Evolutionary conservation across 2,113 vertebrate species (phyloP), one percentile per base, ranked within the genome.

Genomic region (Polypterus senegalus): DNA sequence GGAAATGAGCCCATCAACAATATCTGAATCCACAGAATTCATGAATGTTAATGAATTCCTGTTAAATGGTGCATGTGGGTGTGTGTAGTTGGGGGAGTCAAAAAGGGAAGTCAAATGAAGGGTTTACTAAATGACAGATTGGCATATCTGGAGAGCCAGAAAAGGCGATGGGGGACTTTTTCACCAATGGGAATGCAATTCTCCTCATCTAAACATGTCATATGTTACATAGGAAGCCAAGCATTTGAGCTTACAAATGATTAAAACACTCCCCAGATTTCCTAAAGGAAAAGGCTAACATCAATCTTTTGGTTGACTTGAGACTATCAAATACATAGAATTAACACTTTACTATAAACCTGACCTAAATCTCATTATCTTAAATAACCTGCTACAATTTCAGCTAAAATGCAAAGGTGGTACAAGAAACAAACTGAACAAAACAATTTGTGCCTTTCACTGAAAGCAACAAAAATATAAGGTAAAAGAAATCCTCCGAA

Each of bases 21-120:
- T 71, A 67, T 70, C 65, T 73, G 64, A 70, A 68, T 81, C 74
- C 66, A 71, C 78, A 78, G 75, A 80, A 66, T 72, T 74, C 77
- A 80, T 83, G 79, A 80, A 83, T 83, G 78, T 75, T 79, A 80
- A 83, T 80, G 76, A 83, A 76, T 69, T 74, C 71, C 78, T 58
- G 56, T 58, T 43, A 5, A 58, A 58, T 27, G 27, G 27, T 27
- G 27, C 27, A 27, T 27, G 27, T 27, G 27, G 27, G 27, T 27
- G 27, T 27, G 27, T 27, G 27, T 27, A 27, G 27, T 27, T 27
- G 9, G 54, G 54, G 54, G 5, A 7, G 56, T 27, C 27, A 1
- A 27, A 1, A 1, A 45, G 56, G 56, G 56, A 7, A 58, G 56
- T 58, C 56, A 58, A 45, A 45, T 43, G 43, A 43, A 58, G 56